A percentile compares a stretch with the other conserved stretches of the same genome.
Evolutionary conservation across 2,888 invertebrate genomes (phyloP).

Genomic region (Marronus borbonicus): DNA sequence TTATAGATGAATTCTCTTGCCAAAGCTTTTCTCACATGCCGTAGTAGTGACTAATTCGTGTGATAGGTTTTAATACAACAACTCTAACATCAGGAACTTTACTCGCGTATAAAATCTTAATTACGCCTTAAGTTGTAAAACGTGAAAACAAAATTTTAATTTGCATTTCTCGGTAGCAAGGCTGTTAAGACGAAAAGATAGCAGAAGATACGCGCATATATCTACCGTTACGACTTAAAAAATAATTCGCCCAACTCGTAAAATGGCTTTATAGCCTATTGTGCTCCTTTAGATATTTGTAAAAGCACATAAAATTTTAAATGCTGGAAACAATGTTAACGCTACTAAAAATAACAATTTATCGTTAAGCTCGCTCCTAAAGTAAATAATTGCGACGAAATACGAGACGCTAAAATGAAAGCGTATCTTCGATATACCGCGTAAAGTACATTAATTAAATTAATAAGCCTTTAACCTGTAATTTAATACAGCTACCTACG

Average conservation of each 20-base stretch:
- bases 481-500: background rate
- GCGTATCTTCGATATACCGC: background rate
- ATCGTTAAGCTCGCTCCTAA: constrained; percentile 8
- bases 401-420: constrained; percentile 14
- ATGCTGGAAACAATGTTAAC: constrained; percentile 28
- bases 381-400: constrained; percentile 11
- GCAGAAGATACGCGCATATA: background rate
- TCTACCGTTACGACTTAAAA: constrained; percentile 15
- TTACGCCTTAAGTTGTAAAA: constrained; percentile 8
- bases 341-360: constrained; percentile 26
- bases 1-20: too few species aligned
- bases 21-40: too few species aligned
- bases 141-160: constrained; percentile 3
- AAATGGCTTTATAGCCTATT: constrained; percentile 37
- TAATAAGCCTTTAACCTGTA: constrained; percentile 4
- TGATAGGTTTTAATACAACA: background rate
- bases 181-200: constrained; percentile 8
- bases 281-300: constrained; percentile 31
- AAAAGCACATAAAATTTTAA: constrained; percentile 40
- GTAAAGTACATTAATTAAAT: constrained; percentile 15
- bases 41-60: background rate
- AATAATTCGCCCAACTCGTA: constrained; percentile 30
- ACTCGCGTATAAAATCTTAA: constrained; percentile 7
- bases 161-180: constrained; percentile 17
- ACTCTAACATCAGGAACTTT: background rate